A percentile compares a stretch with the other conserved stretches of the same genome.
phyloP scores from a whole-genome alignment of 1,140 invertebrate species.

The Gyrodactylus bullatarudis region DNA sequence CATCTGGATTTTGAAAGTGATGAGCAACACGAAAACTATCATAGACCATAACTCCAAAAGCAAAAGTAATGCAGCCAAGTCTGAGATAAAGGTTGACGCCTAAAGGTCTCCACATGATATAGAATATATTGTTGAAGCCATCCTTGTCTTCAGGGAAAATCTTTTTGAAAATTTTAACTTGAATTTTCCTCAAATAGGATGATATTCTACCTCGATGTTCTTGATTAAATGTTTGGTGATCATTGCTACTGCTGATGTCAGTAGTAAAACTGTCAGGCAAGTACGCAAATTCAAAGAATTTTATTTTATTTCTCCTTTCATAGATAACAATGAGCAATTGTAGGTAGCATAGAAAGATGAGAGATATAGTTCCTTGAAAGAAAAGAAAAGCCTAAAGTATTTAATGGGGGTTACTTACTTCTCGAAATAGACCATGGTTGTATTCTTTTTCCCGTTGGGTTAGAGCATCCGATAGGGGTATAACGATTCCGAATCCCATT shows the following conservation, averaged over 20 bases:
- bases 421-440: not conserved
- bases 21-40: not conserved
- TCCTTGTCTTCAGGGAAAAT: not conserved
- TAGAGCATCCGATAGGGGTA: not conserved
- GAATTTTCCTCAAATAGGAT: too few species aligned
- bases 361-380: not conserved
- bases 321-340: not conserved
- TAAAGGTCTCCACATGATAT: not conserved
- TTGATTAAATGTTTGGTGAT: not conserved
- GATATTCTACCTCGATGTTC: not conserved
- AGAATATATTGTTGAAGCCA: too few species aligned
- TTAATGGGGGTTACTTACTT: not conserved
- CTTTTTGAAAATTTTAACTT: not conserved
- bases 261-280: not conserved
- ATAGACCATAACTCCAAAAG: not conserved
- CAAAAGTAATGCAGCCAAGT: not conserved
- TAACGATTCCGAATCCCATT: not conserved
- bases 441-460: not conserved
- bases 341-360: not conserved
- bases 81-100: not conserved
- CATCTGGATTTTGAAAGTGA: not conserved
- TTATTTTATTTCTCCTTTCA: not conserved
- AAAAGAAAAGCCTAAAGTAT: not conserved
- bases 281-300: too few species aligned
- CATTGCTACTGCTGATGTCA: not conserved